Conservation (phyloP, 2,113 vertebrate species). For the Oreochromis aureus region DNA sequence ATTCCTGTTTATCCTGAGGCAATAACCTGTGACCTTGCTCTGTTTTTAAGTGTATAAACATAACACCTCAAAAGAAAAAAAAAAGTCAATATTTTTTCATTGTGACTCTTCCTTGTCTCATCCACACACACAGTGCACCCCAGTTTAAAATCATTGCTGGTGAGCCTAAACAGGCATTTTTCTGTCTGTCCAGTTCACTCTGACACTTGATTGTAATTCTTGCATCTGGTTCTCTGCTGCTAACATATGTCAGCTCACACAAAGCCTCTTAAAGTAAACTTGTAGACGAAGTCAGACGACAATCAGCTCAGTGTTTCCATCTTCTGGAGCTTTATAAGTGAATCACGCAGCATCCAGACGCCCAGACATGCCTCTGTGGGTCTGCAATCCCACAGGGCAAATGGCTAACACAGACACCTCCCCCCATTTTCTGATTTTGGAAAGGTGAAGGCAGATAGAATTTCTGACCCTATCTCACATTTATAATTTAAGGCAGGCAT, state of each 20-base stretch:
- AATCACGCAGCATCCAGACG: conserved; percentile 48
- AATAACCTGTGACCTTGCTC: background rate
- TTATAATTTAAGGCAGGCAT: background rate
- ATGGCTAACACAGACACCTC: background rate
- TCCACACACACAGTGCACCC: background rate
- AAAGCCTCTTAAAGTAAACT: conserved; percentile 13
- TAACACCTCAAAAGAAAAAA: background rate
- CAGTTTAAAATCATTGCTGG: background rate
- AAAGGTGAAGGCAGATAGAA: background rate
- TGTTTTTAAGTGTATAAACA: background rate
- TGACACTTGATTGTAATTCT: background rate
- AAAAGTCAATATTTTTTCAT: background rate
- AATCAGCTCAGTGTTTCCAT: conserved; percentile 37
- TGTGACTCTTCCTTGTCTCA: background rate
- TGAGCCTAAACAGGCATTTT: background rate
- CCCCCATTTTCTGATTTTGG: background rate
- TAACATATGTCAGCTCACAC: conserved; percentile 1
- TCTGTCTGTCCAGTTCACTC: background rate
- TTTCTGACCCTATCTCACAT: background rate
- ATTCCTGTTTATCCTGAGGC: background rate
- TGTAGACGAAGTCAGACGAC: conserved; percentile 12
- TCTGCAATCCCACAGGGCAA: conserved; percentile 21
- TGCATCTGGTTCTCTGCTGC: conserved; percentile 4
- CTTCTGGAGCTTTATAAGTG: conserved; percentile 4
- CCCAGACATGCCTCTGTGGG: conserved; percentile 42